These are phyloP conservation scores for Tetraodon nigroviridis DNA, from an alignment of 2,113 vertebrate genomes.

Conservation along the genomic window DNA sequence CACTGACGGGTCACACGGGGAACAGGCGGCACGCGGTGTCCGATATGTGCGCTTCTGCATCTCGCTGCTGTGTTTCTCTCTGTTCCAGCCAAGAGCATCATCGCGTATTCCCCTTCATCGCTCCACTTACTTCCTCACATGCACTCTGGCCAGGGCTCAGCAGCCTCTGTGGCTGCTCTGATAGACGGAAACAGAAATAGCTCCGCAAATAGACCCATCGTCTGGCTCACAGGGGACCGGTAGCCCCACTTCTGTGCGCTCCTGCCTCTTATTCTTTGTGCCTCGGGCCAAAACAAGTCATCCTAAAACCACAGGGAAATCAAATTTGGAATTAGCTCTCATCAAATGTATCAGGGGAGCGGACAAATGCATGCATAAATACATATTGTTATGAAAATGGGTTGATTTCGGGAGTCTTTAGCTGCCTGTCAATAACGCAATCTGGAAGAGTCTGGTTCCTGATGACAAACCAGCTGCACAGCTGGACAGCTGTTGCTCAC, in stretches of 20 bases:
- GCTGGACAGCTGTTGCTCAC: background rate
- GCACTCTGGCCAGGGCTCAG: constrained; percentile 31
- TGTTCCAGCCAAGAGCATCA: constrained; percentile 18
- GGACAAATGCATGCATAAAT: constrained; percentile 58
- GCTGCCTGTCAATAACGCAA: constrained; percentile 21
- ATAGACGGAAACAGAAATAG: constrained; percentile 62
- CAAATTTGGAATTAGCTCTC: constrained; percentile 69
- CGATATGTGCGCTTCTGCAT: constrained; percentile 20
- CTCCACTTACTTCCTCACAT: constrained; percentile 54
- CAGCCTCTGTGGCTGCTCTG: constrained; percentile 57
- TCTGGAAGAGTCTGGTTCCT: constrained; percentile 1
- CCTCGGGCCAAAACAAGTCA: constrained; percentile 70
- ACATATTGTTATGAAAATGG: constrained; percentile 58
- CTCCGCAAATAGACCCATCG: constrained; percentile 70
- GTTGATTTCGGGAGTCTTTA: constrained; percentile 32
- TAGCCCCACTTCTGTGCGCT: constrained; percentile 71
- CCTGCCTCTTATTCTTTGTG: constrained; percentile 59
- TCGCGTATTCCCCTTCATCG: constrained; percentile 31
- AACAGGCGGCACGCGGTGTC: constrained; percentile 18
- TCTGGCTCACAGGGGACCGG: constrained; percentile 62
- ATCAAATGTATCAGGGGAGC: constrained; percentile 35
- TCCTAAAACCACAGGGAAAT: constrained; percentile 73
- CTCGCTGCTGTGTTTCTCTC: constrained; percentile 26
- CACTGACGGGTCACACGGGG: constrained; percentile 47
- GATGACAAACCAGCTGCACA: too few species aligned